phyloP scores from a whole-genome alignment of 2,888 invertebrate species.

The Erannis defoliaria region DNA sequence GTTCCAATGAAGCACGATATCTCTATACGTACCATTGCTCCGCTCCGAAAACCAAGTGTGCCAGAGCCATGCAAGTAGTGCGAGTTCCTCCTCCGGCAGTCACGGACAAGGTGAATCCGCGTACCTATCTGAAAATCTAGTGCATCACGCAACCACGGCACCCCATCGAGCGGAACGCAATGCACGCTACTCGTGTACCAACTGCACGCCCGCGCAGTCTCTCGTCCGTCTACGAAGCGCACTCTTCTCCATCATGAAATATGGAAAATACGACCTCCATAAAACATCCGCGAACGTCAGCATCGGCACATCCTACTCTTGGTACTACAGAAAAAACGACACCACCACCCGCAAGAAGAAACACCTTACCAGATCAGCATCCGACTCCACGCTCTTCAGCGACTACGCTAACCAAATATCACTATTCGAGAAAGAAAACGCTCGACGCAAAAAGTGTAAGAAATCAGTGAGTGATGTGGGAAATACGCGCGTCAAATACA shows the following conservation, averaged over 20 bases:
- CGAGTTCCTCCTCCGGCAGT: constrained; percentile 62
- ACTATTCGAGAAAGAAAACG: constrained; percentile 75
- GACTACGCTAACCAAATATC: constrained; percentile 82
- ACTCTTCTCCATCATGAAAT: constrained; percentile 76
- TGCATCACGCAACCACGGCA: constrained; percentile 64
- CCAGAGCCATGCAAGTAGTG: constrained; percentile 69
- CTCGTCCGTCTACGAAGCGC: constrained; percentile 62
- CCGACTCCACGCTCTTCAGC: constrained; percentile 83
- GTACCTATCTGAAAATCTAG: constrained; percentile 57
- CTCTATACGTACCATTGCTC: constrained; percentile 70
- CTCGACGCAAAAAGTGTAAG: constrained; percentile 70
- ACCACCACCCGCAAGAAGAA: constrained; percentile 69
- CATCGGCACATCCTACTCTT: constrained; percentile 82
- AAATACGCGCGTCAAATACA: constrained; percentile 72
- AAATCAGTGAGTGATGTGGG: constrained; percentile 77
- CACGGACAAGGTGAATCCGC: constrained; percentile 64
- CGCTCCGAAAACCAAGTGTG: constrained; percentile 80
- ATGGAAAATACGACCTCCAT: constrained; percentile 84
- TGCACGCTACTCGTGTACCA: constrained; percentile 67
- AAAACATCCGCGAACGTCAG: constrained; percentile 80
- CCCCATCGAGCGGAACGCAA: constrained; percentile 72
- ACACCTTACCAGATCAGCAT: constrained; percentile 71
- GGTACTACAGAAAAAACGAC: constrained; percentile 82
- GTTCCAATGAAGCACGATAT: constrained; percentile 59
- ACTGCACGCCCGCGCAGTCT: constrained; percentile 68